Percentiles rank a stretch among this genome's conserved stretches.
phyloP scores from a whole-genome alignment of 2,888 invertebrate species.

The Habrosyne pyritoides region DNA sequence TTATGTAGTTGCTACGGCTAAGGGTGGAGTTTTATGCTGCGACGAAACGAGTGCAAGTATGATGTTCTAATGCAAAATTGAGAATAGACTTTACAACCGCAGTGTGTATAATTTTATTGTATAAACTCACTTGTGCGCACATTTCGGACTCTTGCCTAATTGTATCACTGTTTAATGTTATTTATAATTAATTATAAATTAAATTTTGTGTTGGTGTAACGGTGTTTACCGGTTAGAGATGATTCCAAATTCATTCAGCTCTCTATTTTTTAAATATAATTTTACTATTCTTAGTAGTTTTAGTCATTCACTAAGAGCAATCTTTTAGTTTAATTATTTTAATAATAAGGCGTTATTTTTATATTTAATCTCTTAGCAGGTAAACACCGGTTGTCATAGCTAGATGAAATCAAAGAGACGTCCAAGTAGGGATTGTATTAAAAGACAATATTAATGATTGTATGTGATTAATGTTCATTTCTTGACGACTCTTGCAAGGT shows the following conservation, averaged over 20 bases:
- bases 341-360: neutral
- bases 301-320: neutral
- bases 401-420: slow-evolving; percentile 79
- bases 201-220: slow-evolving; percentile 33
- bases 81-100: neutral
- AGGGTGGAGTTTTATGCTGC: neutral
- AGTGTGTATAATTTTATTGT: slow-evolving; percentile 19
- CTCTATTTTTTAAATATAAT: neutral
- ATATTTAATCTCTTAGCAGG: slow-evolving; percentile 9
- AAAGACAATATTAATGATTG: slow-evolving; percentile 71
- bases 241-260: neutral
- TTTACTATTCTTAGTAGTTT: no score
- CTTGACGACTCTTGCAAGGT: slow-evolving; percentile 13
- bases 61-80: no score
- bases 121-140: slow-evolving; percentile 34
- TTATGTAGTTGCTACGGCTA: neutral
- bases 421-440: slow-evolving; percentile 70
- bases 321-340: neutral
- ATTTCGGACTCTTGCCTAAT: slow-evolving; percentile 56
- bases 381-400: slow-evolving; percentile 42
- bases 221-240: slow-evolving; percentile 41
- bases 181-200: slow-evolving; percentile 10
- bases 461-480: slow-evolving; percentile 22
- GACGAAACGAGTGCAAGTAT: neutral
- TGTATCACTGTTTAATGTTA: slow-evolving; percentile 41